phyloP scores from a whole-genome alignment of 37 sponge, comb jelly and placozoan species.

The Ephydatia muelleri region DNA sequence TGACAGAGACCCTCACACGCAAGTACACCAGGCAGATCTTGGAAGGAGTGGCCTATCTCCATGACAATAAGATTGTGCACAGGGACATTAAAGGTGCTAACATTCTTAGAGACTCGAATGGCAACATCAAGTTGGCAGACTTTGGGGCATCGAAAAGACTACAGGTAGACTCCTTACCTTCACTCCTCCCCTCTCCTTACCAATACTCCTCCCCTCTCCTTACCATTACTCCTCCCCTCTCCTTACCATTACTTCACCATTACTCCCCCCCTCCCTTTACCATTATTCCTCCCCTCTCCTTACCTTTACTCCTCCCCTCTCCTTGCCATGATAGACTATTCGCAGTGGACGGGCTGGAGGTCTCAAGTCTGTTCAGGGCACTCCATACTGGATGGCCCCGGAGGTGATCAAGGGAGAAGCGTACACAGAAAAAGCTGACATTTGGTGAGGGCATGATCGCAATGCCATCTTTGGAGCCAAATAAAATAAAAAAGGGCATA shows the following conservation, averaged over 20 bases:
- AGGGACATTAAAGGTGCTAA: conserved; percentile 97
- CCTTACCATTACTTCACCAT: too few species aligned
- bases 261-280: neutral
- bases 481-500: too few species aligned
- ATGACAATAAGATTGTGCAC: conserved; percentile 85
- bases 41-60: conserved; percentile 89
- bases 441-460: conserved; percentile 63
- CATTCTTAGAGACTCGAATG: conserved; percentile 84
- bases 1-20: conserved; percentile 80
- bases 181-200: neutral
- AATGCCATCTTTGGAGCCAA: too few species aligned
- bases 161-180: conserved; percentile 41
- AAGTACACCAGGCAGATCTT: conserved; percentile 92
- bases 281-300: neutral
- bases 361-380: conserved; percentile 93
- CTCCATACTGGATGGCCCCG: conserved; percentile 99
- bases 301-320: neutral
- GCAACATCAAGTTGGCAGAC: conserved; percentile 93
- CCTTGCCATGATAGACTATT: conserved; percentile 46
- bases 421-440: conserved; percentile 72
- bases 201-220: neutral
- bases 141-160: conserved; percentile 96
- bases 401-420: conserved; percentile 89
- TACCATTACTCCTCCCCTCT: too few species aligned
- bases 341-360: conserved; percentile 69